Conservation (phyloP, 30 jellyfish, hydroid and myxozoan species). For the Turritopsis rubra region DNA sequence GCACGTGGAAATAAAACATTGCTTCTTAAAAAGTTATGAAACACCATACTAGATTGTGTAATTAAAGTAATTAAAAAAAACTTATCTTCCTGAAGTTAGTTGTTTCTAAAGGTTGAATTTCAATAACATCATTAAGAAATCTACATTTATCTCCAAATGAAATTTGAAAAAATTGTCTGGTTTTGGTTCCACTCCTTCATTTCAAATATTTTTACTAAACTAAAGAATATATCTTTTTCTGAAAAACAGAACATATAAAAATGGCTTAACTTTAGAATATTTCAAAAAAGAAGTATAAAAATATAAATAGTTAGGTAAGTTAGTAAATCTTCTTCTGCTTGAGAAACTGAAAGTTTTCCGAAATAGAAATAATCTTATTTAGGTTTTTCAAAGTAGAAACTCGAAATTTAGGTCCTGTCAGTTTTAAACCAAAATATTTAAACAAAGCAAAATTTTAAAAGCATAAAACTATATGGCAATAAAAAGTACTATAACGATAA, state of each 20-base stretch:
- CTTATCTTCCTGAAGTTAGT: background rate
- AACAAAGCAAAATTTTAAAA: background rate
- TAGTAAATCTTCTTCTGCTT: background rate
- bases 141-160: background rate
- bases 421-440: background rate
- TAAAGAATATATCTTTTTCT: background rate
- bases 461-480: slow-evolving; percentile 35
- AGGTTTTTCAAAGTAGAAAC: background rate
- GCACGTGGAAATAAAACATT: background rate
- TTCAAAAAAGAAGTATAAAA: background rate
- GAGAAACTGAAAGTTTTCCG: background rate
- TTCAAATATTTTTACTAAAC: background rate
- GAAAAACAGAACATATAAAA: background rate
- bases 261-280: background rate
- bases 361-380: no score
- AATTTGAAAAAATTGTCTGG: no score
- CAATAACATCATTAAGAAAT: background rate
- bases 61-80: background rate
- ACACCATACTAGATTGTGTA: background rate
- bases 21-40: background rate
- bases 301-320: background rate
- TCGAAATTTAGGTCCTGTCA: background rate
- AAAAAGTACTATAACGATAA: slow-evolving; percentile 68
- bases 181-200: background rate
- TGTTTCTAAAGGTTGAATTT: background rate